Evolutionary conservation across 2,113 vertebrate species (phyloP), one percentile per base, ranked within the genome.

Genomic region (Silurus asotus): DNA sequence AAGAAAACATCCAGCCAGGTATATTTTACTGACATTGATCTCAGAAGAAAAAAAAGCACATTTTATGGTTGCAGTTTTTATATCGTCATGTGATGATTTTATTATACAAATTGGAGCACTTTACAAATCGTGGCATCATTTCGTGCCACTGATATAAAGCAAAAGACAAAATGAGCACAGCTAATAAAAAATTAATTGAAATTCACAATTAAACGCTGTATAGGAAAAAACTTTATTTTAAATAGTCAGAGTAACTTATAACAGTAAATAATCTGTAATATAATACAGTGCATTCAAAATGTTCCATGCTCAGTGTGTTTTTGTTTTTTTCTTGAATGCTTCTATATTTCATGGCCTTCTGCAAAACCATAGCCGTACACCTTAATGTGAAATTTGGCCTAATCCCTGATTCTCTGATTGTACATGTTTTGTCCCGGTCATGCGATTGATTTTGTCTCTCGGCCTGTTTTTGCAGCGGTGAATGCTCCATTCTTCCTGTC

Each of bases 381-480:
- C 17, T 20, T 62, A 19, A 9, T 48, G 20, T 28, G 17, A 45
- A 83, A 62, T 49, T 20, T n/a, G 74, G 58, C 83, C 51, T 58
- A 20, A 62, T 25, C 62, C 62, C 28, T 67, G 58, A 55, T 84
- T 79, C 53, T 81, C 1, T 61, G 77, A 82, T 56, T 70, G 45
- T 81, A 59, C 20, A 9, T 81, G 1, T 78, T n/a, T 80, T 79
- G 67, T 65, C 81, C 92, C 90, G 91, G 89, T 93, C 91, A 15
- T 82, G 28, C 56, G 58, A 89, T 62, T 89, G 51, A 84, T 65
- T 87, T 20, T 88, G 86, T 94, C 90, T 94, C 87, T 90, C 91
- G 87, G 87, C 90, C 65, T 91, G 92, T 94, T 90, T 94, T 90
- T 89, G 89, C 94, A 94, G 93, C 93, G 93, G 91, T 95, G 93